Evolutionary conservation across 2,888 invertebrate species (phyloP), one percentile per base, ranked within the genome.

Genomic region (Oxystoma pomonae): DNA sequence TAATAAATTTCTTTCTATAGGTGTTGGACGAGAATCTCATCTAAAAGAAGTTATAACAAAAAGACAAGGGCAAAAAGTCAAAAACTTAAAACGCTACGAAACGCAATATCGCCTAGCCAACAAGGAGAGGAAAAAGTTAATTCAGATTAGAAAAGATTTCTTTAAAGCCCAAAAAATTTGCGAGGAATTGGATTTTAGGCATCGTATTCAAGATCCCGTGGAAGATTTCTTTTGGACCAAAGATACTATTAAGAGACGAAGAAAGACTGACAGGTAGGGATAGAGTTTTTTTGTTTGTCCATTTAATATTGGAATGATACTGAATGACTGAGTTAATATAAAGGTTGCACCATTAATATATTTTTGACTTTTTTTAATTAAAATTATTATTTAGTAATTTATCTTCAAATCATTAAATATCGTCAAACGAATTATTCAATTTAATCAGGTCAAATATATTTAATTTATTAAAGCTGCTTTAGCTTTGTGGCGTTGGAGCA

Each of bases 181-280:
- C 74, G 80, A 84, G 69, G 82, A 85, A 69, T 75, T 88, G 53
- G 87, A 88, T 76, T 75, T 76, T 35, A 79, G 83, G 72, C 73
- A 84, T 82, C 73, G 69, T 77, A 82, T 75, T 80, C 82, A 74
- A 76, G 81, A 78, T 77, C 86, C 72, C 78, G 82, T 75, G 73
- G 86, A 83, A 78, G 80, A 72, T 65, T 91, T 77, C 85, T 91
- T 81, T 74, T 86, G 81, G 85, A 86, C 81, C 65, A 82, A 71
- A 78, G 80, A 72, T 52, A 75, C 76, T n/a, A 74, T 76, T 2
- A 72, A 73, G 61, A 73, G 71, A 60, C 64, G 72, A 58, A 68
- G 72, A 61, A 73, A 81, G 20, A 75, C 60, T 16, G 74, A 73
- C 16, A 64, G 59, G 56, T 3, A 71, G 69, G 57, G n/a, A n/a